A percentile compares a stretch with the other conserved stretches of the same genome.
phyloP scores from a whole-genome alignment of 2,888 invertebrate genomes.

The Microctonus brassicae region DNA sequence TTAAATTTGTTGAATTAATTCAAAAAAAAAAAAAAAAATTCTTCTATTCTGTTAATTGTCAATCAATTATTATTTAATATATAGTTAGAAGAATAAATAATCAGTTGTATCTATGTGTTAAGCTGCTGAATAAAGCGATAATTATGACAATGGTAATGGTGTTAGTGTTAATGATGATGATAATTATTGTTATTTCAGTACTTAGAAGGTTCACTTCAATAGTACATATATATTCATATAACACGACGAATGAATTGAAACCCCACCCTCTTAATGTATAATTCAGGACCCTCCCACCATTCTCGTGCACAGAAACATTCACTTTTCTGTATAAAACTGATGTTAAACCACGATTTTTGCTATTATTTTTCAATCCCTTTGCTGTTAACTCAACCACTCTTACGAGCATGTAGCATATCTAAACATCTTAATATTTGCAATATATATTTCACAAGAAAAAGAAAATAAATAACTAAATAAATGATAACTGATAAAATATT shows the following conservation, averaged over 20 bases:
- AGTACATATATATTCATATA: neutral
- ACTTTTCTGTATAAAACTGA: conserved; percentile 64
- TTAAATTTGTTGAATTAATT: neutral
- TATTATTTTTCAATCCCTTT: conserved; percentile 52
- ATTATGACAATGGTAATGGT: conserved; percentile 5
- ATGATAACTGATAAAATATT: neutral
- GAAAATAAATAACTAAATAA: neutral
- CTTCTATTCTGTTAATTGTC: too few species aligned
- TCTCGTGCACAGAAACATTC: conserved; percentile 56
- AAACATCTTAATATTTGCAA: neutral
- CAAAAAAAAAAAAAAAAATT: neutral
- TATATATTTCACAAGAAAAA: neutral
- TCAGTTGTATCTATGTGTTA: neutral
- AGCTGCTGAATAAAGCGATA: neutral
- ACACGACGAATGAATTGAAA: conserved; percentile 10
- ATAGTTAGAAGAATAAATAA: neutral
- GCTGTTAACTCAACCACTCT: conserved; percentile 17
- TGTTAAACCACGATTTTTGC: conserved; percentile 52
- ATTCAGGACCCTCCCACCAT: conserved; percentile 58
- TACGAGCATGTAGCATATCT: conserved; percentile 18
- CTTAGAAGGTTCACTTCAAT: conserved; percentile 10
- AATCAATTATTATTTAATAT: too few species aligned
- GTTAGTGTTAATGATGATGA: conserved; percentile 21
- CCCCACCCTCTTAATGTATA: conserved; percentile 48
- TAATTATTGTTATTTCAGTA: conserved; percentile 13